phyloP scores from a whole-genome alignment of 2,797 vertebrate species.

The Coccyzus lansbergi region DNA sequence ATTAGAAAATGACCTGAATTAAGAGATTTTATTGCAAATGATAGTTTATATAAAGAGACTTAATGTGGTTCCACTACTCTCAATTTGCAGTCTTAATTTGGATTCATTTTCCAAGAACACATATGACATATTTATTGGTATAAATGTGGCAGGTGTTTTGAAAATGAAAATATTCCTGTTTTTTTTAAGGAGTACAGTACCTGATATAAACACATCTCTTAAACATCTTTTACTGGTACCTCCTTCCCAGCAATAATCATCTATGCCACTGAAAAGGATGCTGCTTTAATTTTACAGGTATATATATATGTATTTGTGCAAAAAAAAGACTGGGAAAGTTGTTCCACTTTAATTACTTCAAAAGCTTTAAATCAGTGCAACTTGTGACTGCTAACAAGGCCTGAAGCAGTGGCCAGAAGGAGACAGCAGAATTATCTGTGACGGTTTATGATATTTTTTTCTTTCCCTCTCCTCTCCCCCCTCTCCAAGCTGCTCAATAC shows the following conservation, averaged over 20 bases:
- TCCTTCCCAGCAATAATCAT: not conserved
- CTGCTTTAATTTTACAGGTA: not conserved
- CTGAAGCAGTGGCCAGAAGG: not conserved
- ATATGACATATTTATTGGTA: not conserved
- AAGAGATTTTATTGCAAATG: not conserved
- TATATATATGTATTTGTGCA: not conserved
- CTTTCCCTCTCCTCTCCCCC: not conserved
- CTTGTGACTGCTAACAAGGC: not conserved
- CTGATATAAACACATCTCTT: not conserved
- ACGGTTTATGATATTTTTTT: not conserved
- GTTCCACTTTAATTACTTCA: not conserved
- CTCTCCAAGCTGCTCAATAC: not conserved
- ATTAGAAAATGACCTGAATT: slow-evolving; percentile 7
- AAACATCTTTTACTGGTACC: not conserved
- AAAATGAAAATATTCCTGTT: not conserved
- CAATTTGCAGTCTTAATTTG: not conserved
- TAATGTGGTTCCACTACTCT: not conserved
- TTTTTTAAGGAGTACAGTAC: not conserved
- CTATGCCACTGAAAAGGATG: not conserved
- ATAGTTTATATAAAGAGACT: not conserved
- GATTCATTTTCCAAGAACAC: not conserved
- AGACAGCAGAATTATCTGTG: not conserved
- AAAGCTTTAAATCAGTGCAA: not conserved
- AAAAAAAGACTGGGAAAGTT: not conserved
- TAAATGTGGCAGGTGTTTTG: not conserved